These are phyloP conservation scores for Cetonia aurata DNA, from an alignment of 2,888 invertebrate species.

Conservation along the genomic window DNA sequence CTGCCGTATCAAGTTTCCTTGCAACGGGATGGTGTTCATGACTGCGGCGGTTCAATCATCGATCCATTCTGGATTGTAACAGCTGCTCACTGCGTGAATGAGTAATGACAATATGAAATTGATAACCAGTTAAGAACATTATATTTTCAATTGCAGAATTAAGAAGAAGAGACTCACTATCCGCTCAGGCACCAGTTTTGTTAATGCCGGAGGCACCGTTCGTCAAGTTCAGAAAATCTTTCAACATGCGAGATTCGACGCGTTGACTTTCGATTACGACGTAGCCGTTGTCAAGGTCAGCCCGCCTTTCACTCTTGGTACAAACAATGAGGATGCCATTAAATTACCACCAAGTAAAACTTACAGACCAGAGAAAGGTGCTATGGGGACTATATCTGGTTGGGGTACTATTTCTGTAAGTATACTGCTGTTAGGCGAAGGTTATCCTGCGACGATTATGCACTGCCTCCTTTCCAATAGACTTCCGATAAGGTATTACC, in stretches of 20 bases:
- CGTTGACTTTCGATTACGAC: neutral
- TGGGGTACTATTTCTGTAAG: conserved; percentile 25
- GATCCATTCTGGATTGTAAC: conserved; percentile 51
- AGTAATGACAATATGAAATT: conserved; percentile 9
- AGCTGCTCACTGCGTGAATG: conserved; percentile 56
- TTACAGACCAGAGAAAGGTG: neutral
- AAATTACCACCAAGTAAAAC: neutral
- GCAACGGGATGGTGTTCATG: conserved; percentile 49
- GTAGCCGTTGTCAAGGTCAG: neutral
- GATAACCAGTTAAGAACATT: neutral
- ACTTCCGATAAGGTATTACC: neutral
- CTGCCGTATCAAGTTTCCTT: conserved; percentile 55
- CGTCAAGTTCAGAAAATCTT: conserved; percentile 3
- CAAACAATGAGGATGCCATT: neutral
- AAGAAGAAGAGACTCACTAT: neutral
- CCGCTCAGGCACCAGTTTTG: conserved; percentile 31
- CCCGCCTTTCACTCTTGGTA: too few species aligned
- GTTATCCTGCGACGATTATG: neutral
- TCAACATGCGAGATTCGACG: conserved; percentile 12
- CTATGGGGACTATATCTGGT: conserved; percentile 15
- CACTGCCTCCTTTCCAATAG: neutral
- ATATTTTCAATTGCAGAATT: neutral
- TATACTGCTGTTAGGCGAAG: conserved; percentile 40
- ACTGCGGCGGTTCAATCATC: conserved; percentile 56
- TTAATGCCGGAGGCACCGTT: conserved; percentile 34